Evolutionary conservation across 2,888 invertebrate genomes (phyloP).

Genomic region (Drosophila buzzatii): DNA sequence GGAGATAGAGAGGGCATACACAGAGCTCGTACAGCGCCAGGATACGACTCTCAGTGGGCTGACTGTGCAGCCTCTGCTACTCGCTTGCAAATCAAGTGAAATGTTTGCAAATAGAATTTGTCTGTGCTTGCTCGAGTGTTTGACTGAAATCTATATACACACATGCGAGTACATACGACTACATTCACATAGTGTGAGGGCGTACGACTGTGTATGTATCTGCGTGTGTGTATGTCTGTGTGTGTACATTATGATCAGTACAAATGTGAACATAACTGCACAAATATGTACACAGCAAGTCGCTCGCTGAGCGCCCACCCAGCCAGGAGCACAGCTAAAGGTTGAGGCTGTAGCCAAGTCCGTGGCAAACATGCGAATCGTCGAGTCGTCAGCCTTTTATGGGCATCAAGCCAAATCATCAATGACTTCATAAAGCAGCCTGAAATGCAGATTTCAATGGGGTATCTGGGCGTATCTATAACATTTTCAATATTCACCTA

Average conservation of each 20-base stretch:
- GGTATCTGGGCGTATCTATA: neutral
- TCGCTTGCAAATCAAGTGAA: constrained; percentile 85
- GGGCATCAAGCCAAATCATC: constrained; percentile 1
- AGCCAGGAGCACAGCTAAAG: constrained; percentile 15
- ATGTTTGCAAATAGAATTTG: constrained; percentile 85
- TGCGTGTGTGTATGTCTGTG: constrained; percentile 42
- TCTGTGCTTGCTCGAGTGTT: constrained; percentile 84
- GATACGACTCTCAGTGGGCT: constrained; percentile 38
- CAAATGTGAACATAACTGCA: constrained; percentile 84
- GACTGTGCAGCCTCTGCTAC: constrained; percentile 57
- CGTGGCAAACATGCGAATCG: constrained; percentile 50
- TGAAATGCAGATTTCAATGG: neutral
- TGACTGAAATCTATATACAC: constrained; percentile 82
- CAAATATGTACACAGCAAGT: constrained; percentile 84
- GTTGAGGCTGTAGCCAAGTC: constrained; percentile 12
- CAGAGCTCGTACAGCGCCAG: constrained; percentile 35
- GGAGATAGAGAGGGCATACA: constrained; percentile 23
- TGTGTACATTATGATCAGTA: constrained; percentile 84
- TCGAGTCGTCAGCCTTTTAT: constrained; percentile 60
- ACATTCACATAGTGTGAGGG: constrained; percentile 31
- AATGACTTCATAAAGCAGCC: neutral
- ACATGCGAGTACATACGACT: constrained; percentile 42
- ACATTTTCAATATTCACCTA: neutral
- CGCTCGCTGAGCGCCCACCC: constrained; percentile 61
- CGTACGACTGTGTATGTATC: constrained; percentile 4